Conservation (phyloP, 2,888 invertebrate species). For the Acanthoscelides obtectus region DNA sequence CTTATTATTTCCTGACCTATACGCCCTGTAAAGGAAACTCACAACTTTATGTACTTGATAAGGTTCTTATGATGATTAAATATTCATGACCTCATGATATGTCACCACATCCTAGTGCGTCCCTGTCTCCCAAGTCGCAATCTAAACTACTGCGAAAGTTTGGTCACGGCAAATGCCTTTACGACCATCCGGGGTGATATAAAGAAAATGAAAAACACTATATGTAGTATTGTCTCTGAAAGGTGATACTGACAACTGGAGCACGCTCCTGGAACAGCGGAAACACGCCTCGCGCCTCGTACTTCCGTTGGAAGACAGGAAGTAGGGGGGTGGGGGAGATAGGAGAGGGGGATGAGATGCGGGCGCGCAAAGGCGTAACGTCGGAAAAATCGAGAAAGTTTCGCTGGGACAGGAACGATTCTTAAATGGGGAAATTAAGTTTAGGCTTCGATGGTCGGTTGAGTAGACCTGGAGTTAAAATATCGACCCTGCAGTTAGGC, state of each 20-base stretch:
- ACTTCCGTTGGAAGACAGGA: neutral
- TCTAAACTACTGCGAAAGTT: slow-evolving; percentile 55
- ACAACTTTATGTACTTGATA: too few relatives aligned
- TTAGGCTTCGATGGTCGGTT: neutral
- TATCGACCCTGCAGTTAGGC: too few relatives aligned
- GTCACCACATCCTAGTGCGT: neutral
- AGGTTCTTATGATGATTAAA: too few relatives aligned
- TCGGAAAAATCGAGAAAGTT: neutral
- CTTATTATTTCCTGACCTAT: too few relatives aligned
- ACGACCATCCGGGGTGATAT: slow-evolving; percentile 81
- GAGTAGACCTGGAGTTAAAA: too few relatives aligned
- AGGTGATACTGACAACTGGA: slow-evolving; percentile 46
- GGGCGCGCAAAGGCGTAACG: neutral
- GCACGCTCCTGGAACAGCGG: slow-evolving; percentile 31
- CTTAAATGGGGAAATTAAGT: neutral
- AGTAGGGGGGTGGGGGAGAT: neutral
- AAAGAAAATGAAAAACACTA: slow-evolving; percentile 86
- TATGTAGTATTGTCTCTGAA: slow-evolving; percentile 46
- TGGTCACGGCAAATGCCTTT: slow-evolving; percentile 86
- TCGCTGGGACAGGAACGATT: neutral
- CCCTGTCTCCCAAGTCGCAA: slow-evolving; percentile 39
- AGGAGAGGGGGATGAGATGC: neutral
- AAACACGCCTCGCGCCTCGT: neutral
- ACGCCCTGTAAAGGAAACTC: too few relatives aligned
- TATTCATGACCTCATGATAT: too few relatives aligned